Percentiles rank a stretch among this genome's conserved stretches.
phyloP scores from a whole-genome alignment of 1,140 invertebrate species.

The Agraylea sexmaculata region DNA sequence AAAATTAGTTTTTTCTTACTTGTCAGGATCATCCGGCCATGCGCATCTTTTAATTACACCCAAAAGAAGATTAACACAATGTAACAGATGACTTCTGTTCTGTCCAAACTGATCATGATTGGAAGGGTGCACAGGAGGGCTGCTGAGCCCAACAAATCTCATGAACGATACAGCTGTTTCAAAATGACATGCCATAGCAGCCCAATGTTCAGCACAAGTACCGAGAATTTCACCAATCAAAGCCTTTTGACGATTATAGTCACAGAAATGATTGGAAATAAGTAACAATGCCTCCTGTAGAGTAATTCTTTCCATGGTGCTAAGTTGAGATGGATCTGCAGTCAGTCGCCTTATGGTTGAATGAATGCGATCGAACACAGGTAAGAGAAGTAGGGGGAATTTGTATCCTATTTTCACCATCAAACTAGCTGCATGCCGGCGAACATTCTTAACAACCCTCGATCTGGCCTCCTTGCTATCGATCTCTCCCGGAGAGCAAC shows the following conservation, averaged over 20 bases:
- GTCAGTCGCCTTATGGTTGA: conserved; percentile 56
- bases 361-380: conserved; percentile 78
- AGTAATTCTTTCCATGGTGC: conserved; percentile 72
- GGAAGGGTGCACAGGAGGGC: conserved; percentile 42
- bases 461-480: conserved; percentile 42
- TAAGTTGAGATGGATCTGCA: conserved; percentile 53
- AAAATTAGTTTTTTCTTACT: conserved; percentile 20
- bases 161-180: conserved; percentile 58
- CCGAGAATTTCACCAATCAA: conserved; percentile 67
- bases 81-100: conserved; percentile 43
- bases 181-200: conserved; percentile 46
- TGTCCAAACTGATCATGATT: conserved; percentile 30
- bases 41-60: conserved; percentile 76
- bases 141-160: conserved; percentile 63
- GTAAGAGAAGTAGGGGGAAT: conserved; percentile 69
- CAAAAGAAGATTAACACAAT: conserved; percentile 60
- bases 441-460: conserved; percentile 68
- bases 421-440: conserved; percentile 76
- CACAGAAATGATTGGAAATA: conserved; percentile 80
- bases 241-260: conserved; percentile 71
- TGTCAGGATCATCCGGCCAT: conserved; percentile 69
- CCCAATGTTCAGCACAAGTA: conserved; percentile 42
- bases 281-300: conserved; percentile 65
- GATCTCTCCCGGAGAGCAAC: conserved; percentile 38
- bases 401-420: conserved; percentile 82